Evolutionary conservation across 2,888 invertebrate species (phyloP), one percentile per base, ranked within the genome.

Genomic region (Eupithecia dodoneata): DNA sequence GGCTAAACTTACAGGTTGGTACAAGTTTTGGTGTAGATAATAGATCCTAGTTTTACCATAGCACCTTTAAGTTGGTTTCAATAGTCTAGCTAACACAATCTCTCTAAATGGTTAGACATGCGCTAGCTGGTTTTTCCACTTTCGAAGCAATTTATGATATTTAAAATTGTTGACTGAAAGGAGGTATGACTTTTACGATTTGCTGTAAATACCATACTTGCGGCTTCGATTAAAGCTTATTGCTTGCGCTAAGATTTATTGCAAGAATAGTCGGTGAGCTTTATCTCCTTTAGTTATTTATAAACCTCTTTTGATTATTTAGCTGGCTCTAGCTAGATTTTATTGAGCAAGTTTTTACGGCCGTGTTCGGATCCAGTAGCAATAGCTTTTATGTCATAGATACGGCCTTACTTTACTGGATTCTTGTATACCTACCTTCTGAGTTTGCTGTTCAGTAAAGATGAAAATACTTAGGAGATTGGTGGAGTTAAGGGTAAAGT

Each of bases 121-220:
- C 72, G 65, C 74, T 72, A 7, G 73, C 71, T 45, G 49, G 45
- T 30, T 77, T 72, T 71, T 67, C 71, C 74, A 72, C 67, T 74
- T 74, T 74, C 74, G 45, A 69, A 69, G 49, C 59, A 72, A 77
- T 74, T 74, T 72, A 73, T 67, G 73, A 66, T 73, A 30, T 76
- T 76, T 41, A 70, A 76, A 76, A 70, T 44, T 45, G 52, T 47
- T 63, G 47, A 47, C 71, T 59, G 13, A 49, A 52, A 49, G 71
- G 42, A 72, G 41, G 15, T 30, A 66, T 9, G 73, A 66, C 47
- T 45, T 59, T 59, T 72, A 72, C 44, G 18, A 45, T 44, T 18
- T 45, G 18, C 7, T 42, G 44, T 45, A 45, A 72, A 45, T 42
- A 59, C 59, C 49, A n/a, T 55, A 71, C 67, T 69, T 45, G 67